Conservation (phyloP, 2,888 invertebrate genomes). For the Leptinotarsa peninsularis region DNA sequence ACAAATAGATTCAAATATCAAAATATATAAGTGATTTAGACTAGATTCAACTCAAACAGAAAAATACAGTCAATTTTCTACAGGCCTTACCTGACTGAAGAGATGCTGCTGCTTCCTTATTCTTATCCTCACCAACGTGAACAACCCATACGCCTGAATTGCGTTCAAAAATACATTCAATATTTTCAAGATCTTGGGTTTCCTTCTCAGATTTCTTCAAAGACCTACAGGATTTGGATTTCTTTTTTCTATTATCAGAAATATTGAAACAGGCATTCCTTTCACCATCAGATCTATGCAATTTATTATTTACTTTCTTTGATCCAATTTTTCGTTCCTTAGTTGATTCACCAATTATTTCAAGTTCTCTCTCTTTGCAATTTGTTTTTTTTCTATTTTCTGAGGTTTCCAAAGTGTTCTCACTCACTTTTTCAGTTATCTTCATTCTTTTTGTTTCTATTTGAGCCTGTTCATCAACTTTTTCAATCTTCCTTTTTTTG, state of each 20-base stretch:
- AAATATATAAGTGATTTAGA: neutral
- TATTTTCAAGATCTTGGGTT: constrained; percentile 39
- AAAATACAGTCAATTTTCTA: too few relatives aligned
- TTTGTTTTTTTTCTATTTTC: neutral
- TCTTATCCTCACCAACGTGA: constrained; percentile 26
- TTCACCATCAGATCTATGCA: neutral
- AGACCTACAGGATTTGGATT: constrained; percentile 2
- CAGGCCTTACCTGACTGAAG: constrained; percentile 16
- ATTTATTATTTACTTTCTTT: constrained; percentile 14
- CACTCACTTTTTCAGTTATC: constrained; percentile 25
- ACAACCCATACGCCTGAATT: constrained; percentile 62
- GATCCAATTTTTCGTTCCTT: constrained; percentile 21
- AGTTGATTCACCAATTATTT: neutral
- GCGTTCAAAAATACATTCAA: constrained; percentile 56
- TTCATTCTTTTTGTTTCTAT: constrained; percentile 47
- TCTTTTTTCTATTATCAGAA: neutral
- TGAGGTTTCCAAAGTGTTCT: neutral
- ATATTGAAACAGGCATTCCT: neutral
- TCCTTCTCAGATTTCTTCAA: neutral
- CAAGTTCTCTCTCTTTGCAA: neutral
- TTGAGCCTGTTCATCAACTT: constrained; percentile 41
- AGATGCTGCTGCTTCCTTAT: neutral
- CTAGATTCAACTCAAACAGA: too few relatives aligned
- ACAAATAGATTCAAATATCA: neutral
- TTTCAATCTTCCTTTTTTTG: constrained; percentile 52